A percentile compares a stretch with the other conserved stretches of the same genome.
Evolutionary conservation across 2,888 invertebrate species (phyloP).

Genomic region (Parascotia fuliginaria): DNA sequence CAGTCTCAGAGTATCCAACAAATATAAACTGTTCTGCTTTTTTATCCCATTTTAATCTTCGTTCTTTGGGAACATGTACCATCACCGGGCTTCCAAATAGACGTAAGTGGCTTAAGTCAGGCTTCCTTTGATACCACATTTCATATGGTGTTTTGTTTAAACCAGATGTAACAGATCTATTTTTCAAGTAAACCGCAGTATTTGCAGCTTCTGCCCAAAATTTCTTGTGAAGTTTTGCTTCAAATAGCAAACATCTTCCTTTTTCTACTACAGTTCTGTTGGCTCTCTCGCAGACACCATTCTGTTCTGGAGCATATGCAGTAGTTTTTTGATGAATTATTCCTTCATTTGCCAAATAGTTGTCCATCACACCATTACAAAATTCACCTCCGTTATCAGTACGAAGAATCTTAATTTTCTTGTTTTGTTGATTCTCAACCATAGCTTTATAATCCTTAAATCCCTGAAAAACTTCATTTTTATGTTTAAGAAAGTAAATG

Average conservation of each 20-base stretch:
- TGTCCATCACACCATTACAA: not conserved
- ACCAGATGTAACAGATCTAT: not conserved
- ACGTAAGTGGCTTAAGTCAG: constrained; percentile 38
- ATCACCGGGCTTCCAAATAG: no score
- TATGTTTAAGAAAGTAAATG: not conserved
- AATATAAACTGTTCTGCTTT: constrained; percentile 40
- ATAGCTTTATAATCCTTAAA: constrained; percentile 2
- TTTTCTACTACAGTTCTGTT: constrained; percentile 27
- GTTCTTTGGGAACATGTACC: constrained; percentile 14
- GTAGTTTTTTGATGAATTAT: constrained; percentile 2
- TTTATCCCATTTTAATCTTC: constrained; percentile 30
- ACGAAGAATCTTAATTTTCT: no score
- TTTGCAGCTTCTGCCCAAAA: constrained; percentile 35
- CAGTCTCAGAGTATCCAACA: not conserved
- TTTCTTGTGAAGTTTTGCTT: constrained; percentile 5
- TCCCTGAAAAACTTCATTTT: not conserved
- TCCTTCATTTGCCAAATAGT: not conserved
- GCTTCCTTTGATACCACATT: constrained; percentile 51
- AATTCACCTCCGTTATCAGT: not conserved
- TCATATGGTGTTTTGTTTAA: constrained; percentile 41
- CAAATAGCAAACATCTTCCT: constrained; percentile 6
- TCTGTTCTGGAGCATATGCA: constrained; percentile 27
- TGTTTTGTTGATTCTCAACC: constrained; percentile 18
- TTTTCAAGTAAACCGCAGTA: constrained; percentile 7
- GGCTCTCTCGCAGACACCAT: constrained; percentile 48